Evolutionary conservation across 2,797 vertebrate species (phyloP).

Genomic region (Eupleurogrammus muticus): DNA sequence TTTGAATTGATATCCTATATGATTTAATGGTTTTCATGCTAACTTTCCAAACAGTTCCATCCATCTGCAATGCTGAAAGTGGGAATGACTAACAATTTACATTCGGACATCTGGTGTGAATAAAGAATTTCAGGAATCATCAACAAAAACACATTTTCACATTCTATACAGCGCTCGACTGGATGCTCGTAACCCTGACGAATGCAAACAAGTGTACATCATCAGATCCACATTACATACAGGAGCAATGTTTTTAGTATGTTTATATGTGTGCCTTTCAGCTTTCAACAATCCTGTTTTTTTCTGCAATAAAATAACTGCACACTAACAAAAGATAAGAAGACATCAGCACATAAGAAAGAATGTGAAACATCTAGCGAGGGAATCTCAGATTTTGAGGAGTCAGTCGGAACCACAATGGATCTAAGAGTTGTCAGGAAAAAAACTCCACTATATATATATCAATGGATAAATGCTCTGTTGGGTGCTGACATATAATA

Average conservation of each 20-base stretch:
- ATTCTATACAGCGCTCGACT: not conserved
- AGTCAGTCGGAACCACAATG: not conserved
- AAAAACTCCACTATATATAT: too few species aligned
- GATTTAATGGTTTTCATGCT: not conserved
- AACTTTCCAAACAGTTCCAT: constrained; percentile 20
- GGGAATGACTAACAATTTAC: constrained; percentile 41
- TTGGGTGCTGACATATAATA: not conserved
- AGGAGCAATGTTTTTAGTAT: constrained; percentile 3
- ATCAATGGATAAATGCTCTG: not conserved
- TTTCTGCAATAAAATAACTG: not conserved
- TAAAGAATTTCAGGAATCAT: not conserved
- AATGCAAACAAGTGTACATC: constrained; percentile 14
- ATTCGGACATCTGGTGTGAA: constrained; percentile 28
- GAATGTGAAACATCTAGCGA: not conserved
- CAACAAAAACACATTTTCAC: not conserved
- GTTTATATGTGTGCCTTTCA: not conserved
- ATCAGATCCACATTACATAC: not conserved
- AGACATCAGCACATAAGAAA: not conserved
- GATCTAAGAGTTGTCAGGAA: not conserved
- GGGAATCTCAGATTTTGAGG: not conserved
- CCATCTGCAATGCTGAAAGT: constrained; percentile 22
- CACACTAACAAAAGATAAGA: not conserved
- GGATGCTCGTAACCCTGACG: not conserved
- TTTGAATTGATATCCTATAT: constrained; percentile 1
- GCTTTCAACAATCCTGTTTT: not conserved